Base-by-base conservation (phyloP, 2,113 vertebrate species). In the Hydrochoerus hydrochaeris region DNA sequence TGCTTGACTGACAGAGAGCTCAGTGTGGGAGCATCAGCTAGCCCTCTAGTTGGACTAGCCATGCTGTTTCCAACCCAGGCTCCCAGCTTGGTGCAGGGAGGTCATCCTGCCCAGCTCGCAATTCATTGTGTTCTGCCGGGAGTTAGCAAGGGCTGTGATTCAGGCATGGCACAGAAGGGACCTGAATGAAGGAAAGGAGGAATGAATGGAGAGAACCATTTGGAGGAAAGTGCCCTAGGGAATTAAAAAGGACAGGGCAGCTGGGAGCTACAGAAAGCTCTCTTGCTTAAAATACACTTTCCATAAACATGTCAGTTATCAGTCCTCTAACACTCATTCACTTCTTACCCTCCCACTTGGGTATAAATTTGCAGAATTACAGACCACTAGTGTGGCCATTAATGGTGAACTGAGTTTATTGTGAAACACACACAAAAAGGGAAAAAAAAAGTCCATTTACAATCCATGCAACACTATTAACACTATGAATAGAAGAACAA, bases 131-230 rank as follows among this genome's bases (percentile, higher is more conserved):
- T 96, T 97, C 95, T 85, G 19, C 63, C 75, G 86, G 96, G 95
- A 82, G 90, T 97, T 97, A 97, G 49, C 84, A 81, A 97, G 62
- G 94, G 86, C 91, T 96, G 86, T 69, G 58, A 58, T 93, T 94
- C 97, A 89, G 62, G 75, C 73, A 73, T 81, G 83, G 95, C 0
- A 44, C 65, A 91, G 41, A 92, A 93, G 92, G 80, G 75, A 91
- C 95, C 95, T 98, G 98, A 99, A 98, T 98, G 98, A 88, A 95
- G 83, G 96, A 94, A 62, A 49, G 54, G 88, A 97, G 30, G 32
- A 97, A 96, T 98, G 98, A 98, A 98, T 98, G 98, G 86, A 98
- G 20, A 94, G 57, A 89, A 78, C 83, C 95, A 91, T 97, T 98
- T 97, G 97, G 97, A 94, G 91, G 93, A 84, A 97, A 63, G 85